Conservation (phyloP, 2,888 invertebrate species). For the Coenonympha arcania region DNA sequence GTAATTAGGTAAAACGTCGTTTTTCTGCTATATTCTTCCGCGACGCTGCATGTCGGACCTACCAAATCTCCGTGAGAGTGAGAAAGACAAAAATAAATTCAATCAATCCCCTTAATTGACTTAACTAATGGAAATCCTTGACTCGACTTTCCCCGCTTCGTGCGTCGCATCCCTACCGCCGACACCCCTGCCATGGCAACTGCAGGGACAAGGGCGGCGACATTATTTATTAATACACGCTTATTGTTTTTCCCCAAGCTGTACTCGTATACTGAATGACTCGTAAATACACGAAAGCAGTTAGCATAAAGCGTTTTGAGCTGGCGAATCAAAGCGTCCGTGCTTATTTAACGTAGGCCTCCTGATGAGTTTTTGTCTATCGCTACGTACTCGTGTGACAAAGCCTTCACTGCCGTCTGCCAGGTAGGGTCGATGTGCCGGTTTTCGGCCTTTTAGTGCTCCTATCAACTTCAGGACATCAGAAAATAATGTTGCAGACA, state of each 20-base stretch:
- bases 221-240: constrained; percentile 58
- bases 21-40: no score
- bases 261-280: constrained; percentile 9
- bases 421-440: no score
- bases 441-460: no score
- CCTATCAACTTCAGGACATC: no score
- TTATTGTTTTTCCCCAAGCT: constrained; percentile 43
- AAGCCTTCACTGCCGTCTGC: not conserved
- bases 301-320: constrained; percentile 7
- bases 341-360: constrained; percentile 1
- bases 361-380: constrained; percentile 11
- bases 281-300: constrained; percentile 15
- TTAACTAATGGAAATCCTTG: no score
- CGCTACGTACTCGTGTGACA: constrained; percentile 2
- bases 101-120: no score
- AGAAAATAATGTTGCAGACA: no score
- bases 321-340: constrained; percentile 7
- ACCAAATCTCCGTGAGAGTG: no score
- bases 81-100: no score
- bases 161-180: constrained; percentile 3
- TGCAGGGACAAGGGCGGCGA: constrained; percentile 46
- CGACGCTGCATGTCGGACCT: no score
- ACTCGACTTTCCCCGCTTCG: not conserved
- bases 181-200: constrained; percentile 31
- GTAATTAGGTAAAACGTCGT: no score